Evolutionary conservation across 2,888 invertebrate species (phyloP).

Genomic region (Ormyrus rosae): DNA sequence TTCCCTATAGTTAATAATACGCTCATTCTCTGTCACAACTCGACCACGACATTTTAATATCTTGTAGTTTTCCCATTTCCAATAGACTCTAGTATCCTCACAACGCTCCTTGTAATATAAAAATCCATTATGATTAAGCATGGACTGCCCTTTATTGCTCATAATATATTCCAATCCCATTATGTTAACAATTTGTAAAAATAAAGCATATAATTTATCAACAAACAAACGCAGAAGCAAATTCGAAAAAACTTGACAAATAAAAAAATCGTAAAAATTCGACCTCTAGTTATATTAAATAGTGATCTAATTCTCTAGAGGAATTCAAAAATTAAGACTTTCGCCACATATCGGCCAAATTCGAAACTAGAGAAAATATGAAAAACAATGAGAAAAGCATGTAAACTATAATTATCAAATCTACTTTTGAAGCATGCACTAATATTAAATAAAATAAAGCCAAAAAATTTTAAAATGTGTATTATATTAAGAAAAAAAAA

Average conservation of each 20-base stretch:
- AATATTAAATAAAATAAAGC: too few species aligned
- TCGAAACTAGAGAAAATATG: background rate
- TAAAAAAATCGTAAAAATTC: background rate
- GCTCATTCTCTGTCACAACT: background rate
- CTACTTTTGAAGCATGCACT: too few species aligned
- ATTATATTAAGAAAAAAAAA: too few species aligned
- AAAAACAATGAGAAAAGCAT: too few species aligned
- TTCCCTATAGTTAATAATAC: background rate
- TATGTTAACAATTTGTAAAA: background rate
- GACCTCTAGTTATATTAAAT: background rate
- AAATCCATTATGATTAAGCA: background rate
- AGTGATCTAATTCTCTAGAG: background rate
- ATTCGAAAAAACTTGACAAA: background rate
- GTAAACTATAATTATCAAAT: too few species aligned
- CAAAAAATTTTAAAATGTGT: too few species aligned
- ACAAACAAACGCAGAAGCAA: background rate
- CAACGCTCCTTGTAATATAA: background rate
- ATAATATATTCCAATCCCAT: background rate
- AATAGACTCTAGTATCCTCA: background rate
- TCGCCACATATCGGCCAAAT: background rate
- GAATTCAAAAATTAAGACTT: background rate
- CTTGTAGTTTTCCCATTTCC: background rate
- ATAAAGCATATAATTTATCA: background rate
- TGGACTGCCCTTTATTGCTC: background rate
- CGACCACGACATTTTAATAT: background rate